Evolutionary conservation across 1,140 invertebrate species (phyloP), one percentile per base, ranked within the genome.

Genomic region (Drosophila saltans): DNA sequence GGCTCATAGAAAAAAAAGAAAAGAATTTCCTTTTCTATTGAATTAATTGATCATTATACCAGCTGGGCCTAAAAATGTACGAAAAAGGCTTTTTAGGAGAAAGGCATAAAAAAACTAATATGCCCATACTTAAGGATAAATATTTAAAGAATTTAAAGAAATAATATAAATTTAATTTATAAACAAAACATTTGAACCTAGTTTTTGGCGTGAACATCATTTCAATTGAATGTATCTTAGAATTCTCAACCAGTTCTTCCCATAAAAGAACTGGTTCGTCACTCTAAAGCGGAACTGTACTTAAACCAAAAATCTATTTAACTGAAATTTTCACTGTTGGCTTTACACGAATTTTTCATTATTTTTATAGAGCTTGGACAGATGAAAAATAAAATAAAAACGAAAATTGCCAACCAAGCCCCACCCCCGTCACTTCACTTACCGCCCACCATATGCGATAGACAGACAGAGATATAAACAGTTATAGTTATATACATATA

Each of bases 291-390:
- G 11, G 39, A 40, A 40, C 10, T 40, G 39, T 40, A 40, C 39
- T 11, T 40, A 11, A 2, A 26, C 45, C 59, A 64, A 69, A 69
- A 75, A 84, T 69, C 69, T 75, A 78, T 82, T 74, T 78, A 72
- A 86, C 81, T 77, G 77, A 83, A 86, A 72, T 86, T 71, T 59
- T 59, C 56, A 59, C 33, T 39, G n/a, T 85, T 74, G 77, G 60
- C 79, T 60, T 62, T 55, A 33, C 69, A 45, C 6, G 63, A 78
- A 84, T 77, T 40, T 74, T 83, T 75, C 56, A 57, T 78, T 81
- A 72, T 85, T 85, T 66, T 81, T 69, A 72, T 63, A 62, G 70
- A 85, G 69, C 78, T 86, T 88, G 71, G 79, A 85, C 75, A 76
- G 75, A 67, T 65, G 82, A 63, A 69, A 76, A 86, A 84, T 36